Evolutionary conservation across 2,888 invertebrate species (phyloP).

Genomic region (Nemoura dubitans): DNA sequence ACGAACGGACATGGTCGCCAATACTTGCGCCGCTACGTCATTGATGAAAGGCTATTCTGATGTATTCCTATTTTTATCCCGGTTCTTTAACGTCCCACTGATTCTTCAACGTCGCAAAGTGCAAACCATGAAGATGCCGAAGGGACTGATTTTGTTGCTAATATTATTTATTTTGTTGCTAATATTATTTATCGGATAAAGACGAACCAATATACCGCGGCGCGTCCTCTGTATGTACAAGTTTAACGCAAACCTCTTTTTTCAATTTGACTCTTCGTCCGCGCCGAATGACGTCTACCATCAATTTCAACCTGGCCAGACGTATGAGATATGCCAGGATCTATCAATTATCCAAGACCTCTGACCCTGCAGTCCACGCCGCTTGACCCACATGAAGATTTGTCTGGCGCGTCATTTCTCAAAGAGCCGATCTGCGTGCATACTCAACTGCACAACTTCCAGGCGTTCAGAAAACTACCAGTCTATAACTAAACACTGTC

Average conservation of each 20-base stretch:
- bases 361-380: not conserved
- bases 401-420: not conserved
- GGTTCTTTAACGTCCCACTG: too few species aligned
- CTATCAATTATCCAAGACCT: not conserved
- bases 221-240: not conserved
- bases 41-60: not conserved
- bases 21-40: too few species aligned
- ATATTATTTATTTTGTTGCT: not conserved
- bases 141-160: too few species aligned
- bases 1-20: too few species aligned
- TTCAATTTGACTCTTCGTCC: not conserved
- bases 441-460: not conserved
- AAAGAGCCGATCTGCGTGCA: not conserved
- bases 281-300: not conserved
- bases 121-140: too few species aligned
- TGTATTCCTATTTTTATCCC: not conserved
- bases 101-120: too few species aligned
- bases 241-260: not conserved
- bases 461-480: not conserved
- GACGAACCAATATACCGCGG: not conserved
- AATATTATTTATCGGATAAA: not conserved
- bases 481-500: not conserved
- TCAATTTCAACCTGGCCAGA: not conserved
- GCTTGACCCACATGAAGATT: conserved; percentile 7
- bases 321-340: conserved; percentile 3